These are phyloP conservation scores for Chaenodraco wilsoni DNA, from an alignment of 2,797 vertebrate species.

Conservation along the genomic window DNA sequence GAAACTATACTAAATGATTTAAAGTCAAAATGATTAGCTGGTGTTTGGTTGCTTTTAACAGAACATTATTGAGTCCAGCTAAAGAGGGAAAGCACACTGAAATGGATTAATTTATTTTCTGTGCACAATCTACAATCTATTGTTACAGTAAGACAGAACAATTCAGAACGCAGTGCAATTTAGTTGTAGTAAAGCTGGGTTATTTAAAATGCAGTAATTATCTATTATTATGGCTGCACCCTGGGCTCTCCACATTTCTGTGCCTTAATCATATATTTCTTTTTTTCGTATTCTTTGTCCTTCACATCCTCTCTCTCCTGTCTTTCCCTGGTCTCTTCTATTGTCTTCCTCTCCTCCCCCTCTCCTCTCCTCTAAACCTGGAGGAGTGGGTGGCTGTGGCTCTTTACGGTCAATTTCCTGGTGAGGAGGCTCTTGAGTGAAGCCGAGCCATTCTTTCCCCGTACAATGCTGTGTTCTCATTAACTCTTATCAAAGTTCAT, in stretches of 20 bases:
- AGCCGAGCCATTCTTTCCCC: conserved; percentile 77
- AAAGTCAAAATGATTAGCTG: background rate
- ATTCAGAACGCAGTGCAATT: background rate
- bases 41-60: background rate
- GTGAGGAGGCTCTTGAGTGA: conserved; percentile 78
- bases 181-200: conserved; percentile 4
- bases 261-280: conserved; percentile 20
- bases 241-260: conserved; percentile 7
- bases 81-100: background rate
- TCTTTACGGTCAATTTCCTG: conserved; percentile 78
- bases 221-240: conserved; percentile 37
- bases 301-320: conserved; percentile 13
- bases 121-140: background rate
- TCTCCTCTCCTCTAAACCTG: conserved; percentile 43
- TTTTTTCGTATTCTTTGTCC: conserved; percentile 29
- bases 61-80: background rate
- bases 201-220: conserved; percentile 38
- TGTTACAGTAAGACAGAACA: background rate
- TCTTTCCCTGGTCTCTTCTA: conserved; percentile 26
- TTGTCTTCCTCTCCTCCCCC: conserved; percentile 39
- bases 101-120: background rate
- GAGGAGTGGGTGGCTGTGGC: conserved; percentile 59
- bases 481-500: conserved; percentile 89
- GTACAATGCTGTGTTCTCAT: conserved; percentile 85
- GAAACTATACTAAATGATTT: background rate